Percentiles rank a stretch among this genome's conserved stretches.
Conservation (phyloP, 2,888 invertebrate species). For the Julus scandinavius region DNA sequence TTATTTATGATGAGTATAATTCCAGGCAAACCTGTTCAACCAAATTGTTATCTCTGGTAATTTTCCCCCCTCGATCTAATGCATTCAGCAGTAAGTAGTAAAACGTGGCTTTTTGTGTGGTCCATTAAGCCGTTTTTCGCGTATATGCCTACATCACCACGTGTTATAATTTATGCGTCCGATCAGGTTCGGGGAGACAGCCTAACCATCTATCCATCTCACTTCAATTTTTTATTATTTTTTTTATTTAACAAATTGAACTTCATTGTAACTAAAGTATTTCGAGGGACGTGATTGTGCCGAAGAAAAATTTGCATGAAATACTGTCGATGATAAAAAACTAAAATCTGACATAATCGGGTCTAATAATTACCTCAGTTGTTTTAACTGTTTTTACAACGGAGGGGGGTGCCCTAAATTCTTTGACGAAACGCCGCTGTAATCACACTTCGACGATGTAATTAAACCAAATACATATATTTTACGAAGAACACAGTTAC, state of each 20-base stretch:
- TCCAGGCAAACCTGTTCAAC: conserved; percentile 15
- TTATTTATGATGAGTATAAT: neutral
- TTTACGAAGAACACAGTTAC: too few species aligned
- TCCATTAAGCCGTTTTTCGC: conserved; percentile 24
- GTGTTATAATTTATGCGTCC: neutral
- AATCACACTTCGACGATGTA: neutral
- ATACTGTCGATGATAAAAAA: neutral
- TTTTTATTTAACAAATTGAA: neutral
- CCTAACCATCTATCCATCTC: neutral
- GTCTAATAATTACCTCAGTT: neutral
- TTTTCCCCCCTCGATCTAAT: neutral
- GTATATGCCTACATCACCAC: neutral
- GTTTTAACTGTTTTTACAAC: neutral
- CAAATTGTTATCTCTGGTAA: conserved; percentile 17
- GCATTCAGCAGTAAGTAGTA: neutral
- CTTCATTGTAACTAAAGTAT: neutral
- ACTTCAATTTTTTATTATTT: neutral
- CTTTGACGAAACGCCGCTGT: neutral
- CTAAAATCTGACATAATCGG: conserved; percentile 4
- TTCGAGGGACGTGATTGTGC: neutral
- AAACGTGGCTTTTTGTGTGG: conserved; percentile 35
- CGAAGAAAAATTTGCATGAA: neutral
- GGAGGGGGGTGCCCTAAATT: conserved; percentile 12
- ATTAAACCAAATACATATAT: conserved; percentile 35
- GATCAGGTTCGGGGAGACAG: neutral